phyloP scores from a whole-genome alignment of 2,888 invertebrate species.

The Drosophila eohydei region DNA sequence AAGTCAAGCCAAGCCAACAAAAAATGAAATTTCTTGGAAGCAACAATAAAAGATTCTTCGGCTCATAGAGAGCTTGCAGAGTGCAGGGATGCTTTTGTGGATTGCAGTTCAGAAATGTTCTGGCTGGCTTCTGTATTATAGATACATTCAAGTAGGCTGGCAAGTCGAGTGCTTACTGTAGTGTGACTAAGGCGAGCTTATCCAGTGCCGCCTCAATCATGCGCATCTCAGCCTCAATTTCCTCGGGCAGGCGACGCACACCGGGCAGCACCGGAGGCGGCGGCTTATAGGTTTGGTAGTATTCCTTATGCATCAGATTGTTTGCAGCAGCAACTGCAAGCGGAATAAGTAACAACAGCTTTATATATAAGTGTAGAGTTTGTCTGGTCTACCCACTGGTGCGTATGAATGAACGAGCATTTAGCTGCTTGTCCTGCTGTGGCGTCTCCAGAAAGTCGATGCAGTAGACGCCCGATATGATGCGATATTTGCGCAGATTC shows the following conservation, averaged over 20 bases:
- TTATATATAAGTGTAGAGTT: neutral
- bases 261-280: slow-evolving; percentile 89
- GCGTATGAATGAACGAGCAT: slow-evolving; percentile 82
- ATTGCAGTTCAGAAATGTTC: neutral
- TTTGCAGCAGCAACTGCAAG: slow-evolving; percentile 84
- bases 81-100: neutral
- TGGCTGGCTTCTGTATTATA: neutral
- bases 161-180: slow-evolving; percentile 87
- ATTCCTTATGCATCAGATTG: slow-evolving; percentile 87
- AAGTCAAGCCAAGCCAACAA: neutral
- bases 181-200: slow-evolving; percentile 89
- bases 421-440: slow-evolving; percentile 87
- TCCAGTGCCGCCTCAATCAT: slow-evolving; percentile 90
- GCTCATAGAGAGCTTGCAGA: neutral
- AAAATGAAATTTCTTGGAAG: neutral
- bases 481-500: slow-evolving; percentile 90
- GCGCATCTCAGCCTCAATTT: slow-evolving; percentile 92
- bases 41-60: neutral
- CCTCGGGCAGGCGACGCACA: slow-evolving; percentile 90
- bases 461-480: slow-evolving; percentile 91
- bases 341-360: neutral
- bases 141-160: neutral
- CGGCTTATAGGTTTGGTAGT: slow-evolving; percentile 89
- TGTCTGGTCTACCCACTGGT: slow-evolving; percentile 72
- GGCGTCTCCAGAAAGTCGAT: slow-evolving; percentile 91